Evolutionary conservation across 2,113 vertebrate genomes (phyloP).

Genomic region (Emydura subglobosa): DNA sequence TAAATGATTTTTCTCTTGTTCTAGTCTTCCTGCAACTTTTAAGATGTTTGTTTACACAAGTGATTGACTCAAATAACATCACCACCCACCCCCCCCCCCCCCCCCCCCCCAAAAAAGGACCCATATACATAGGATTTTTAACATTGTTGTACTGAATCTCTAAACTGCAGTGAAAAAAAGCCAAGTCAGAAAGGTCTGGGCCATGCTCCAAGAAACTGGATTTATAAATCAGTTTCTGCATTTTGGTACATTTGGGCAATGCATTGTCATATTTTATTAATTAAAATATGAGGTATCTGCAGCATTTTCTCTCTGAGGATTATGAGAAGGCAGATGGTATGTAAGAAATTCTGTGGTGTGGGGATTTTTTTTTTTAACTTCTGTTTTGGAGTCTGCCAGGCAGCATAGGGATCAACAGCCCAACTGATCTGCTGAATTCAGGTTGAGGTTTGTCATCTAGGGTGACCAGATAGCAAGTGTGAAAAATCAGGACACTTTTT

Average conservation of each 20-base stretch:
- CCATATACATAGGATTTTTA: neutral
- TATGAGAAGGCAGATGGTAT: slow-evolving; percentile 50
- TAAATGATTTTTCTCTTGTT: neutral
- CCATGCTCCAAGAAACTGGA: slow-evolving; percentile 57
- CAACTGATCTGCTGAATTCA: slow-evolving; percentile 9
- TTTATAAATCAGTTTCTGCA: slow-evolving; percentile 63
- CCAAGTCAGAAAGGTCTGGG: slow-evolving; percentile 58
- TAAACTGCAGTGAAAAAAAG: slow-evolving; percentile 4
- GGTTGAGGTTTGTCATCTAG: neutral
- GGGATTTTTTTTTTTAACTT: slow-evolving; percentile 30
- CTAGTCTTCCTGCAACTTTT: neutral
- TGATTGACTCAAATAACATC: slow-evolving; percentile 26
- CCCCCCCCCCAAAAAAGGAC: neutral
- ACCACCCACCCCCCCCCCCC: too few relatives aligned
- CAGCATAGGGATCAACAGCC: slow-evolving; percentile 47
- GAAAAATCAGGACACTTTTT: neutral
- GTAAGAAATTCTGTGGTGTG: neutral
- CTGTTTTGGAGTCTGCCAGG: neutral
- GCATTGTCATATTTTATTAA: slow-evolving; percentile 48
- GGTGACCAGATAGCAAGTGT: neutral
- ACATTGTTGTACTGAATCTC: slow-evolving; percentile 55
- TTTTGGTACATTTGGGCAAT: slow-evolving; percentile 59
- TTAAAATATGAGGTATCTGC: slow-evolving; percentile 52
- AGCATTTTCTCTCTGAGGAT: slow-evolving; percentile 41
- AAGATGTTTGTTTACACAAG: slow-evolving; percentile 50